Percentiles rank a stretch among this genome's conserved stretches.
Conservation (phyloP, 2,888 invertebrate species). For the Tachystola acroxantha region DNA sequence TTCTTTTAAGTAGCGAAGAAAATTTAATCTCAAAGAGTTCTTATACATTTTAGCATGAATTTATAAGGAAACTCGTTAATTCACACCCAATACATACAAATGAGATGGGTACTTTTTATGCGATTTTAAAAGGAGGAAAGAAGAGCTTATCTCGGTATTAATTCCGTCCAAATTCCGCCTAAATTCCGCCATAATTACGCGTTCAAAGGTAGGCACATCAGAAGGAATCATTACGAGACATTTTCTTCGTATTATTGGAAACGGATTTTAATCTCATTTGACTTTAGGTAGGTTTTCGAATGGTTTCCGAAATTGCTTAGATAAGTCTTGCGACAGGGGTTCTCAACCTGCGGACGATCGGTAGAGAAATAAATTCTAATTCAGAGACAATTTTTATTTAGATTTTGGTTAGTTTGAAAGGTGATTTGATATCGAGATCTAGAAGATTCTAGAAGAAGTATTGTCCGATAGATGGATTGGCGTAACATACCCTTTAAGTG, state of each 20-base stretch:
- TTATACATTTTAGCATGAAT: no score
- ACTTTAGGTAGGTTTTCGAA: slow-evolving; percentile 33
- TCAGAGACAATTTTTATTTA: no score
- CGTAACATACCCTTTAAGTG: no score
- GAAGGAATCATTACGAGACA: slow-evolving; percentile 37
- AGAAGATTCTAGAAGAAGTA: no score
- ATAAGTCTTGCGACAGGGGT: slow-evolving; percentile 25
- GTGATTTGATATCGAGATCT: no score
- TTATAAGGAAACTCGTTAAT: slow-evolving; percentile 28
- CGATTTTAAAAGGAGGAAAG: slow-evolving; percentile 24
- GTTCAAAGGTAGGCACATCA: slow-evolving; percentile 64
- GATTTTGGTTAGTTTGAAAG: no score
- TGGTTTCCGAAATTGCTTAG: slow-evolving; percentile 28
- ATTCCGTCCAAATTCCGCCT: slow-evolving; percentile 59
- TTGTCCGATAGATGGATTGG: no score
- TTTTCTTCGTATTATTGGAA: slow-evolving; percentile 32
- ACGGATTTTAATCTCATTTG: slow-evolving; percentile 23
- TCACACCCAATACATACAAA: slow-evolving; percentile 34
- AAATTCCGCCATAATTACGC: slow-evolving; percentile 70
- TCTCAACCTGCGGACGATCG: slow-evolving; percentile 4
- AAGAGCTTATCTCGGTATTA: slow-evolving; percentile 62
- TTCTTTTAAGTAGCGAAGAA: no score
- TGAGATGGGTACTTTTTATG: slow-evolving; percentile 27
- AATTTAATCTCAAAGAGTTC: no score
- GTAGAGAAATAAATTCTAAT: no score